Percentiles rank a stretch among this genome's conserved stretches.
Conservation (phyloP, 2,888 invertebrate species). For the Plebejus melissa region DNA sequence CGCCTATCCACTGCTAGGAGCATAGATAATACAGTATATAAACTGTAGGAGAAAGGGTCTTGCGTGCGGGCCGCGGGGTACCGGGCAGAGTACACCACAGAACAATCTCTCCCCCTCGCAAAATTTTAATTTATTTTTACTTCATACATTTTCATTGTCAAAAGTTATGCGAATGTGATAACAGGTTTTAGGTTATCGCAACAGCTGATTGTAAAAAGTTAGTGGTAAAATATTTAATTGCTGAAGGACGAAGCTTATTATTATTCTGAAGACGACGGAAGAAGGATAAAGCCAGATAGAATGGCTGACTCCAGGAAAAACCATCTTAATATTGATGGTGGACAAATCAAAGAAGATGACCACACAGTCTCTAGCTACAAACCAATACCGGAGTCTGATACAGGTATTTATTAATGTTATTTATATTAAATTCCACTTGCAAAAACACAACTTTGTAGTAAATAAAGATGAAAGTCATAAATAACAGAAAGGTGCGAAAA, state of each 20-base stretch:
- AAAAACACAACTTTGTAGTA: neutral
- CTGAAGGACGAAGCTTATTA: neutral
- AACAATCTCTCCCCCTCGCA: no score
- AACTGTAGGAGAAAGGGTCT: neutral
- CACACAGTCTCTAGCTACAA: conserved; percentile 71
- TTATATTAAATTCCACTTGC: conserved; percentile 25
- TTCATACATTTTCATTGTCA: neutral
- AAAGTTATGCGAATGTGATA: neutral
- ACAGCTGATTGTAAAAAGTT: neutral
- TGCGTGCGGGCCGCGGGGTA: neutral
- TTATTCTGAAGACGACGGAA: neutral
- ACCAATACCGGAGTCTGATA: conserved; percentile 78
- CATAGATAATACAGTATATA: no score
- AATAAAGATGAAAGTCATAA: neutral
- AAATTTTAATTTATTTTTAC: no score
- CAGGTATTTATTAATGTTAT: conserved; percentile 55
- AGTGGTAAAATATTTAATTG: neutral
- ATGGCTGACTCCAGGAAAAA: conserved; percentile 70
- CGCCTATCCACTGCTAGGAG: neutral
- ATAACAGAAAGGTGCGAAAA: neutral
- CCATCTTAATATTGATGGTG: conserved; percentile 67
- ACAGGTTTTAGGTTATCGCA: neutral
- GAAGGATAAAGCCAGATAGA: conserved; percentile 39
- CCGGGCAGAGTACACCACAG: neutral
- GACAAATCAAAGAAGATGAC: conserved; percentile 72